Conservation (phyloP, 2,888 invertebrate genomes). For the Agrochola lychnidis region DNA sequence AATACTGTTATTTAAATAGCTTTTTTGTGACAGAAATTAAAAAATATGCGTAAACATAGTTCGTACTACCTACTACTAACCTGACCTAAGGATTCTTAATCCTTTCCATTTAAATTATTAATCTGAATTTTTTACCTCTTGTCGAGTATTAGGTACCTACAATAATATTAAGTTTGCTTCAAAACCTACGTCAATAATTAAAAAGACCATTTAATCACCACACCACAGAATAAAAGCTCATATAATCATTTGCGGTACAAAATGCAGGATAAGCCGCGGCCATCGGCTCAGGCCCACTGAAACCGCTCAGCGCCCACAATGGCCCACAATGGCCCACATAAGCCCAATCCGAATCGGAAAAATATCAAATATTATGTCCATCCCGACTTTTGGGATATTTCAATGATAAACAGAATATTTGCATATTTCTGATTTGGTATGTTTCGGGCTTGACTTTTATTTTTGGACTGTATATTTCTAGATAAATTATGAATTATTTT, state of each 20-base stretch:
- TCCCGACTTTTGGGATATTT: conserved; percentile 35
- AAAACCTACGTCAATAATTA: not conserved
- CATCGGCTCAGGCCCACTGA: conserved; percentile 11
- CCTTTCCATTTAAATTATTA: no score
- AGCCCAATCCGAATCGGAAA: conserved; percentile 50
- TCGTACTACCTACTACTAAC: no score
- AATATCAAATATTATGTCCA: conserved; percentile 52
- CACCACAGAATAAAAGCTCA: conserved; percentile 3
- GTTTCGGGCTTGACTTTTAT: conserved; percentile 14
- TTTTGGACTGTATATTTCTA: conserved; percentile 2
- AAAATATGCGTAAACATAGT: no score
- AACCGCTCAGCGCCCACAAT: conserved; percentile 27
- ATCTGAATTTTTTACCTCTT: no score
- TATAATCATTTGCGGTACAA: conserved; percentile 17
- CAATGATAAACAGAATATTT: conserved; percentile 55
- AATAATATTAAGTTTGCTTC: no score
- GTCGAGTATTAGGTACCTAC: no score
- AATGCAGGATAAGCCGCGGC: conserved; percentile 16
- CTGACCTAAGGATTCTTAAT: no score
- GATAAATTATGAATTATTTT: not conserved
- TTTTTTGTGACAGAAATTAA: no score
- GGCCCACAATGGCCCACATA: conserved; percentile 7
- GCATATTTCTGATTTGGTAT: conserved; percentile 38
- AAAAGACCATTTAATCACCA: not conserved
- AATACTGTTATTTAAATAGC: no score